These are phyloP conservation scores for Cotesia chilonis DNA, from an alignment of 1,140 invertebrate species.

Conservation along the genomic window DNA sequence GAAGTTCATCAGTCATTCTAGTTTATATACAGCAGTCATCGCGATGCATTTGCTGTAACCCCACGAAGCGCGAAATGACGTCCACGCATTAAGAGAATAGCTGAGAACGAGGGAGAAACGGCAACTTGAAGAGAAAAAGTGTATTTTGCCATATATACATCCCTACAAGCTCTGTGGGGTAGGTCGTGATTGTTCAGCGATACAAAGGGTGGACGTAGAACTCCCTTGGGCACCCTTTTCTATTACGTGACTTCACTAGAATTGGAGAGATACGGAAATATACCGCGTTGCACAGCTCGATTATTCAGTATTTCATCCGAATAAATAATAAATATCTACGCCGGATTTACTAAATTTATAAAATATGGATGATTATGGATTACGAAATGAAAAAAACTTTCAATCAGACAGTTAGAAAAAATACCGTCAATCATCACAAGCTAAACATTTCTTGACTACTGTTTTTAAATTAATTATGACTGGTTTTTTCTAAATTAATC, in stretches of 20 bases:
- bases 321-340: conserved; percentile 13
- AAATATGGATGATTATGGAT: no score
- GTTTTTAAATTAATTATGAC: no score
- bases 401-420: no score
- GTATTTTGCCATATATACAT: conserved; percentile 26
- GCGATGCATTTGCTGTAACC: conserved; percentile 34
- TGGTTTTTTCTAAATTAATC: no score
- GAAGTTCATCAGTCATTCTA: conserved; percentile 47
- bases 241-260: conserved; percentile 36
- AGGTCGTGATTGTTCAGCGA: conserved; percentile 46
- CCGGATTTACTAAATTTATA: no score
- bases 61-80: conserved; percentile 40
- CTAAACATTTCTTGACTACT: no score
- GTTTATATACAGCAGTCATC: conserved; percentile 39
- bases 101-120: conserved; percentile 8
- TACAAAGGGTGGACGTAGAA: conserved; percentile 46
- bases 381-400: no score
- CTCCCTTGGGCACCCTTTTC: conserved; percentile 42
- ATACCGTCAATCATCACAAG: no score
- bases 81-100: conserved; percentile 27
- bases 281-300: conserved; percentile 25
- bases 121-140: conserved; percentile 19
- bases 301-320: background rate
- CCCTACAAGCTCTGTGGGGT: conserved; percentile 37
- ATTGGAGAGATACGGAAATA: conserved; percentile 35